Conservation (phyloP, 2,888 invertebrate species). For the Himalopsyche japonica region DNA sequence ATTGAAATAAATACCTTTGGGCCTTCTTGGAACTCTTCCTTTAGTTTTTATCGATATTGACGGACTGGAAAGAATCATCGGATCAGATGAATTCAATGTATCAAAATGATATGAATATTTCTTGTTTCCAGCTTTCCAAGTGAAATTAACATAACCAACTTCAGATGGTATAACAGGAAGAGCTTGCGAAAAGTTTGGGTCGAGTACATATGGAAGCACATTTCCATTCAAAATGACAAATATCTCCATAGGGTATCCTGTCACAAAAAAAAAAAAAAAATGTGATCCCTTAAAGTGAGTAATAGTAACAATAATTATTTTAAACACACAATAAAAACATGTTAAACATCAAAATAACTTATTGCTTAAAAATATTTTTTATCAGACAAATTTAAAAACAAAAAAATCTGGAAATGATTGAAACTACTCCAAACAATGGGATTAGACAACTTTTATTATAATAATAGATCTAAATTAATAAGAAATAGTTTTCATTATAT, state of each 20-base stretch:
- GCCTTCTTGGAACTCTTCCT: conserved; percentile 82
- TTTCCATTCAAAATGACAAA: conserved; percentile 87
- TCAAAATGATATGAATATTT: conserved; percentile 88
- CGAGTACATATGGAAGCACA: conserved; percentile 82
- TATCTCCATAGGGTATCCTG: conserved; percentile 85
- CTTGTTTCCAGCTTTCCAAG: conserved; percentile 82
- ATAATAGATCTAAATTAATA: too few relatives aligned
- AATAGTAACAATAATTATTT: neutral
- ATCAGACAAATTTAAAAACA: too few relatives aligned
- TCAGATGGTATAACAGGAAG: conserved; percentile 91
- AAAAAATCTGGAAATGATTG: too few relatives aligned
- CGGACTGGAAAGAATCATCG: conserved; percentile 83
- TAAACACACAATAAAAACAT: neutral
- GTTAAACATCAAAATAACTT: neutral
- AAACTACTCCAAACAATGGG: too few relatives aligned
- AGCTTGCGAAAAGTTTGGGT: conserved; percentile 88
- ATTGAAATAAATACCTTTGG: conserved; percentile 83
- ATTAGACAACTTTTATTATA: too few relatives aligned
- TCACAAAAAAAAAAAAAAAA: conserved; percentile 33
- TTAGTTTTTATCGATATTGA: conserved; percentile 83
- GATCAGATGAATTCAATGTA: conserved; percentile 80
- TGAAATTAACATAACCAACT: conserved; percentile 88
- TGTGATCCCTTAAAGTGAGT: too few relatives aligned
- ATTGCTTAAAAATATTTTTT: too few relatives aligned
- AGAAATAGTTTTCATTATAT: too few relatives aligned